Evolutionary conservation across 2,113 vertebrate genomes (phyloP), one percentile per base, ranked within the genome.

Genomic region (Naja naja): DNA sequence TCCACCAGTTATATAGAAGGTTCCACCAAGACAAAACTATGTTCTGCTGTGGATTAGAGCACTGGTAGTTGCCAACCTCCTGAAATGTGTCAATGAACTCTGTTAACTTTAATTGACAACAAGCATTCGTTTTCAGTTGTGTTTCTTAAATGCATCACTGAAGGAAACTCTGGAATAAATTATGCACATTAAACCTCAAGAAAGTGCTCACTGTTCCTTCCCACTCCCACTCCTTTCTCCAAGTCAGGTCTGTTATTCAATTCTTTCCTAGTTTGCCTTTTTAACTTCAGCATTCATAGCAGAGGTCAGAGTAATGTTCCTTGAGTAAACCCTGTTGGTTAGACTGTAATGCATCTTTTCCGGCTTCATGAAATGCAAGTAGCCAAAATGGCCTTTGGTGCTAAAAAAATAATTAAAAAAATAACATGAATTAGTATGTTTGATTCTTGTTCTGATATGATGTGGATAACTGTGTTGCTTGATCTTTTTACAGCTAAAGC

Each of bases 351-450:
- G 90, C 52, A 60, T 95, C 94, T 91, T 90, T 95, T 93, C 89
- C 91, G 91, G 88, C 89, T 93, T 91, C 94, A 91, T 94, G 10
- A 92, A 95, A 96, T 94, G 93, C 1, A 1, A 97, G 94, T 91
- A 95, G 95, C 97, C 97, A 95, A 97, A 96, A 96, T 93, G 96
- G 97, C 97, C 96, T 95, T 96, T 85, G 98, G 97, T 98, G 98
- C 97, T 98, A 98, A 96, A 88, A 97, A 49, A 52, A 64, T 60
- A 89, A 56, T 89, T 52, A 25, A 47, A 53, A 64, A 60, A 45
- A 14, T 56, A 56, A 97, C 88, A 91, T 95, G 93, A 94, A 94
- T 53, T 85, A 93, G 53, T 87, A 89, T 93, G 93, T 22, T 74
- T 95, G 23, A 96, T 85, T 86, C 96, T 96, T 92, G 14, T 96